Evolutionary conservation across 2,797 vertebrate genomes (phyloP), one percentile per base, ranked within the genome.

Genomic region (Rhabdophis nuchalis): DNA sequence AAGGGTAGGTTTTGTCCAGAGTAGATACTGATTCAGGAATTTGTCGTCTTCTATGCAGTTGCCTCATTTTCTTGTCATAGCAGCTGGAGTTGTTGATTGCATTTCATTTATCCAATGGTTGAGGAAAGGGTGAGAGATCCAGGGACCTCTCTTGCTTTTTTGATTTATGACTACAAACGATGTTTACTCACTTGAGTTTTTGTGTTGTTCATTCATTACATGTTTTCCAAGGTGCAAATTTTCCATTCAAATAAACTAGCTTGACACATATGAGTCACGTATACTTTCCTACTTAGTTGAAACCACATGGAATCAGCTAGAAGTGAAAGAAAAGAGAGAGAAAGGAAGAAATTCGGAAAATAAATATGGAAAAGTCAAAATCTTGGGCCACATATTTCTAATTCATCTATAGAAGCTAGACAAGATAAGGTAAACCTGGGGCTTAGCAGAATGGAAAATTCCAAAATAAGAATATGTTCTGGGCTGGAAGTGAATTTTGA

Each of bases 261-360:
- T 53, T 97, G 5, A 98, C 98, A 89, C 97, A 95, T 68, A 98
- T 96, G 91, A 68, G 98, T 98, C 13, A 96, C 96, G 60, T 95
- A 95, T 89, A 98, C 98, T 86, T 96, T 94, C 46, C 98, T 98
- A 60, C 29, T 94, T 91, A 98, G 96, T 4, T 91, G 96, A 89
- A 96, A 86, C 41, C 98, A 98, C 12, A 98, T 0, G 98, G 98
- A 5, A 97, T 98, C 46, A 98, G 60, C 98, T 98, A 93, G 50
- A 93, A 91, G 92, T 58, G 92, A 94, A 52, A 68, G 14, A 86
- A 54, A 36, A 53, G 5, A 77, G 53, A n/a, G 32, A 58, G 50
- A 87, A 56, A 61, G 64, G 85, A 16, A 61, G 23, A 41, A 82
- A 18, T 46, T 64, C 46, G 11, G 27, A 46, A 53, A 85, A 85